A percentile compares a stretch with the other conserved stretches of the same genome.
These are phyloP conservation scores for Blastobasis adustella DNA, from an alignment of 2,888 invertebrate genomes.

Conservation along the genomic window DNA sequence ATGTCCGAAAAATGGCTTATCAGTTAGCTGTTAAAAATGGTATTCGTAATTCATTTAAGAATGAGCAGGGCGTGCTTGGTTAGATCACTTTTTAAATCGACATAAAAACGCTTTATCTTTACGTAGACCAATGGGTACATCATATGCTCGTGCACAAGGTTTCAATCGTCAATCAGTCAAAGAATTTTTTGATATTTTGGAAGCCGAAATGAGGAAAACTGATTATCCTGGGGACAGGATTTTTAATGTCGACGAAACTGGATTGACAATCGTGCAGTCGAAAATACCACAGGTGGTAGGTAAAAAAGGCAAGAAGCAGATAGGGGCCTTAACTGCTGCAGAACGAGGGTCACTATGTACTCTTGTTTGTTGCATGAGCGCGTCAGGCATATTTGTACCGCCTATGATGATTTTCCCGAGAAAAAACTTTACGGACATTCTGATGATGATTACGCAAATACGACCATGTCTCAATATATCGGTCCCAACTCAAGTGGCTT, in stretches of 20 bases:
- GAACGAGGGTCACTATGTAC: conserved; percentile 10
- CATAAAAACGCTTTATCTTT: conserved; percentile 10
- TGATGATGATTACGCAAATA: no score
- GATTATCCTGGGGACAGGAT: conserved; percentile 3
- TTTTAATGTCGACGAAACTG: conserved; percentile 33
- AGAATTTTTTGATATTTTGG: conserved; percentile 12
- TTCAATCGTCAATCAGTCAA: conserved; percentile 15
- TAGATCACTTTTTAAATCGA: conserved; percentile 12
- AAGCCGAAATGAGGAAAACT: conserved; percentile 2
- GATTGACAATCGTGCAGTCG: conserved; percentile 28
- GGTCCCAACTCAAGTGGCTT: no score
- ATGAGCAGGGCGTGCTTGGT: conserved; percentile 14
- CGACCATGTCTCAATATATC: no score
- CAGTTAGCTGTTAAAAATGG: conserved; percentile 11
- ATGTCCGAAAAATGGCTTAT: conserved; percentile 10
- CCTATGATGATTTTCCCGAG: conserved; percentile 9
- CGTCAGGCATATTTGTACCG: conserved; percentile 8
- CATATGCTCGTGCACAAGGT: conserved; percentile 11
- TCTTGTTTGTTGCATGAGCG: conserved; percentile 7
- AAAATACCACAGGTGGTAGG: conserved; percentile 16
- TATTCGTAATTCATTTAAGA: conserved; percentile 6
- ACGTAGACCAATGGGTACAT: conserved; percentile 13
- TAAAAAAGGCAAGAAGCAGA: conserved; percentile 10
- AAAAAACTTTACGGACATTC: conserved; percentile 9
- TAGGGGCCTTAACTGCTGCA: conserved; percentile 10